phyloP scores from a whole-genome alignment of 2,797 vertebrate genomes.

The Tenualosa ilisha region DNA sequence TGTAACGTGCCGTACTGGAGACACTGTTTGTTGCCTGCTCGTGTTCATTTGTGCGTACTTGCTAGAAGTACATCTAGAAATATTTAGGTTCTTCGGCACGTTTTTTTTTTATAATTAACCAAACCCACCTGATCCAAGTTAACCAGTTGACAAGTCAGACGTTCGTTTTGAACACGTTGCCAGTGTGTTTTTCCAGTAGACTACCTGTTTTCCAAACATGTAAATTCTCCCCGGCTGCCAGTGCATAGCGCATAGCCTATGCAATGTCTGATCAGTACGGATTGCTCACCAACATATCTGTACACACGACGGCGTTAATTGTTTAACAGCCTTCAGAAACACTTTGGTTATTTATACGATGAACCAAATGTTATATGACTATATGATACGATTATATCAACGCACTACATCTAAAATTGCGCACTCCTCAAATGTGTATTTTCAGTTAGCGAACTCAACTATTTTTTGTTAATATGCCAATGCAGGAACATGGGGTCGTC shows the following conservation, averaged over 20 bases:
- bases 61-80: not conserved
- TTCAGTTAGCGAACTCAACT: not conserved
- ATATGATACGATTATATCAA: no score
- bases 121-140: not conserved
- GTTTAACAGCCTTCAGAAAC: not conserved
- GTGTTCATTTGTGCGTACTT: not conserved
- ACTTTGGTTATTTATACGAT: not conserved
- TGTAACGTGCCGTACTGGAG: not conserved
- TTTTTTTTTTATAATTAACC: not conserved
- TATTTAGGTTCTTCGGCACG: not conserved
- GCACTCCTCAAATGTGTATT: not conserved
- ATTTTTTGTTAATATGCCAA: not conserved
- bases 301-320: not conserved
- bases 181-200: not conserved
- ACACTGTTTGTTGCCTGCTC: not conserved
- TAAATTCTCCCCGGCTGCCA: not conserved
- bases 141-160: constrained; percentile 16
- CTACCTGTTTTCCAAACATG: not conserved
- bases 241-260: not conserved
- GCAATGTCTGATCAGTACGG: not conserved
- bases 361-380: not conserved
- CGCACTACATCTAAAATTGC: not conserved
- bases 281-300: not conserved
- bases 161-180: not conserved
- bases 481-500: not conserved